Percentiles rank a stretch among this genome's conserved stretches.
phyloP scores from a whole-genome alignment of 2,888 invertebrate genomes.

The Nephrocerus scutellatus region DNA sequence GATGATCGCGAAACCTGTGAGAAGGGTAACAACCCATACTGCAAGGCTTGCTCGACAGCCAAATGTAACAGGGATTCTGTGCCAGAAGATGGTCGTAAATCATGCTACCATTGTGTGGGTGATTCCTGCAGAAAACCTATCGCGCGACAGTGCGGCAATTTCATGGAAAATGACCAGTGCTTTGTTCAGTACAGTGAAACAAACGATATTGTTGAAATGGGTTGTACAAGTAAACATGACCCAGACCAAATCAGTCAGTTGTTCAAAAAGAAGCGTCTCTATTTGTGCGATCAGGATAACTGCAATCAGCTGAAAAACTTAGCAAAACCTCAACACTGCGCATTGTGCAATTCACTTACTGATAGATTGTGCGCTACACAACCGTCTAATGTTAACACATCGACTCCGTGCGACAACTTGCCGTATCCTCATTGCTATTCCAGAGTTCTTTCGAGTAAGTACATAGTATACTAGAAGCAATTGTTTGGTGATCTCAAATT shows the following conservation, averaged over 20 bases:
- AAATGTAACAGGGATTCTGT: slow-evolving; percentile 31
- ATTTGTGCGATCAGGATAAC: slow-evolving; percentile 33
- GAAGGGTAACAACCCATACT: slow-evolving; percentile 20
- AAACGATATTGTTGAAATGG: slow-evolving; percentile 24
- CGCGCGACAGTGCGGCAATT: slow-evolving; percentile 28
- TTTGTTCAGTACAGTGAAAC: slow-evolving; percentile 30
- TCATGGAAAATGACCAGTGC: slow-evolving; percentile 30
- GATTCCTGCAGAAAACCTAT: slow-evolving; percentile 29
- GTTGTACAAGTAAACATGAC: slow-evolving; percentile 36
- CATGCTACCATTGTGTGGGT: slow-evolving; percentile 32
- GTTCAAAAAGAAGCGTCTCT: slow-evolving; percentile 27
- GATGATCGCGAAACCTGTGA: slow-evolving; percentile 32
- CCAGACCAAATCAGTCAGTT: slow-evolving; percentile 24
- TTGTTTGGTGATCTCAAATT: too few species aligned
- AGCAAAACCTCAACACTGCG: slow-evolving; percentile 26
- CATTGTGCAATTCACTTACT: slow-evolving; percentile 33
- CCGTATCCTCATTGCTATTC: slow-evolving; percentile 35
- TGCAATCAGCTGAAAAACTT: slow-evolving; percentile 32
- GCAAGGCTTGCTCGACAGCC: slow-evolving; percentile 26
- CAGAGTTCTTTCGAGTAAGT: slow-evolving; percentile 27
- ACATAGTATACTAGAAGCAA: too few species aligned
- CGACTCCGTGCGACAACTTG: slow-evolving; percentile 22
- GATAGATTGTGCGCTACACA: slow-evolving; percentile 30
- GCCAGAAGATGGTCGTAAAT: slow-evolving; percentile 27
- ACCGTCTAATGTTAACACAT: slow-evolving; percentile 17